phyloP scores from a whole-genome alignment of 2,113 vertebrate species.

The Amblyopsis rosae region DNA sequence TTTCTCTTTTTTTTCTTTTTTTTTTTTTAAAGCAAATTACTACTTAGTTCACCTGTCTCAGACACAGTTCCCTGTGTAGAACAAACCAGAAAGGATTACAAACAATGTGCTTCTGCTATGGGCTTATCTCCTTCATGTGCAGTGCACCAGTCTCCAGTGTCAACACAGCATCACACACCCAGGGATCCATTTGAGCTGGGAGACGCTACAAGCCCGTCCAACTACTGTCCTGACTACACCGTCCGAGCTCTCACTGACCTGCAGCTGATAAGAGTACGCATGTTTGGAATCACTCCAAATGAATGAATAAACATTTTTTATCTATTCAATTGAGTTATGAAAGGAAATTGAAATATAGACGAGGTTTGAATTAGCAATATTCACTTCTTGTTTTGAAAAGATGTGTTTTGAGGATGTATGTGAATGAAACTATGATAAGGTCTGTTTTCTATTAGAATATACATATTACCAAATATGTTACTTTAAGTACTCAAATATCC shows the following conservation, averaged over 20 bases:
- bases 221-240: conserved; percentile 91
- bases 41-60: background rate
- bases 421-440: background rate
- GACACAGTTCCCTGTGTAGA: background rate
- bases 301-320: too few relatives aligned
- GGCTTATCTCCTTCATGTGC: background rate
- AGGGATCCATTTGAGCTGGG: conserved; percentile 77
- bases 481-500: background rate
- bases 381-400: too few relatives aligned
- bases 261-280: conserved; percentile 84
- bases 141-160: conserved; percentile 87
- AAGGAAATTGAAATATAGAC: background rate
- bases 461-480: background rate
- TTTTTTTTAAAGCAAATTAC: background rate
- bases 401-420: background rate
- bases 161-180: conserved; percentile 72
- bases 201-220: conserved; percentile 75
- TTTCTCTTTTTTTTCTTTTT: background rate
- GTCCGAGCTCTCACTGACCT: conserved; percentile 89
- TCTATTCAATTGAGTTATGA: too few relatives aligned
- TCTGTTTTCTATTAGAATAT: background rate
- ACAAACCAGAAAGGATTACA: background rate
- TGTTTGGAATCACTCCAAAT: background rate
- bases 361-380: too few relatives aligned
- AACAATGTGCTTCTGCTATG: conserved; percentile 1